Conservation (phyloP, 2,888 invertebrate species). For the Unio pictorum region DNA sequence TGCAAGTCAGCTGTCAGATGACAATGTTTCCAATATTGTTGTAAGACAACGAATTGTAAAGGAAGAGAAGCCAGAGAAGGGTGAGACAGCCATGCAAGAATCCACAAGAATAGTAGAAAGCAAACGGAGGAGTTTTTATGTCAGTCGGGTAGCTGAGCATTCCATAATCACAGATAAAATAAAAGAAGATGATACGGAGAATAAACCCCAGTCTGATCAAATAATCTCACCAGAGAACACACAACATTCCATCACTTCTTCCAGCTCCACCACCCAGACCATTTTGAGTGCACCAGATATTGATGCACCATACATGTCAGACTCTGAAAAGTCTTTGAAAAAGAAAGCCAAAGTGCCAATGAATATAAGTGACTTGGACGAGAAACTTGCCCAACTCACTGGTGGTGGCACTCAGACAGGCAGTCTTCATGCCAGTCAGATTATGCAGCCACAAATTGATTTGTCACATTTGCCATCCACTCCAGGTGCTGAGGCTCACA, state of each 20-base stretch:
- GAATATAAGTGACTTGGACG: slow-evolving; percentile 58
- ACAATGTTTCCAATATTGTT: slow-evolving; percentile 31
- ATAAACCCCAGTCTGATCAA: slow-evolving; percentile 11
- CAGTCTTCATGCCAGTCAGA: too few species aligned
- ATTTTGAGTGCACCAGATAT: slow-evolving; percentile 20
- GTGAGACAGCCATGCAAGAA: slow-evolving; percentile 15
- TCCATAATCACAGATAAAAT: slow-evolving; percentile 47
- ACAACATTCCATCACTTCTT: slow-evolving; percentile 20
- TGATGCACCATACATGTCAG: slow-evolving; percentile 31
- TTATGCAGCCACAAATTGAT: slow-evolving; percentile 6
- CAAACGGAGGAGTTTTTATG: slow-evolving; percentile 54
- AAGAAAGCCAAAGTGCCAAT: slow-evolving; percentile 46
- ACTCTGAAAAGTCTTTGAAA: slow-evolving; percentile 39
- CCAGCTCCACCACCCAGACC: slow-evolving; percentile 16
- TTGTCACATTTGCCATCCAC: slow-evolving; percentile 3
- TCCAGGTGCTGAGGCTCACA: slow-evolving; percentile 22
- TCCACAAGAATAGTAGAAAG: slow-evolving; percentile 50
- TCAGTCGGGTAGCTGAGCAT: slow-evolving; percentile 49
- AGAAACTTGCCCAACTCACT: slow-evolving; percentile 53
- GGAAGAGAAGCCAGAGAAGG: slow-evolving; percentile 25
- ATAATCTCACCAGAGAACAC: slow-evolving; percentile 37
- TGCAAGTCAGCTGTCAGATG: slow-evolving; percentile 17
- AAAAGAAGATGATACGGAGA: slow-evolving; percentile 56
- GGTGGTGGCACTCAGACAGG: slow-evolving; percentile 13
- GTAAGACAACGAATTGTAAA: slow-evolving; percentile 33